Percentiles rank a stretch among this genome's conserved stretches.
phyloP scores from a whole-genome alignment of 2,797 vertebrate genomes.

The Cuniculus paca region DNA sequence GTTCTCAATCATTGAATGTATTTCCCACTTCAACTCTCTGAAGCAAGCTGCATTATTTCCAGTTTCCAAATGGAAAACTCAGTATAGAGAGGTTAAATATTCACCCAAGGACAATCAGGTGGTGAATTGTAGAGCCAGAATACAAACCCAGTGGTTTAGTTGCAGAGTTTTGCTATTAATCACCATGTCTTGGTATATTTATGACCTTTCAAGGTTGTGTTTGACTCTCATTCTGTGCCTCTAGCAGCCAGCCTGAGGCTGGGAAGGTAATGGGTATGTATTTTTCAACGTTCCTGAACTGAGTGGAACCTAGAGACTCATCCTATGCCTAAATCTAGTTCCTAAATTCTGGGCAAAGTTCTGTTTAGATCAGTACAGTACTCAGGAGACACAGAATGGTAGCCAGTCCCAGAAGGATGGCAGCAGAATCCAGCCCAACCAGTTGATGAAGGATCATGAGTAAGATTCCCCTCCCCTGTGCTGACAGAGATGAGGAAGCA shows the following conservation, averaged over 20 bases:
- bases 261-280: conserved; percentile 1
- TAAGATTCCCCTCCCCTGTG: neutral
- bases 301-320: conserved; percentile 2
- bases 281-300: neutral
- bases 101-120: neutral
- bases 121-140: neutral
- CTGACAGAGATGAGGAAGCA: neutral
- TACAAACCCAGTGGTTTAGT: neutral
- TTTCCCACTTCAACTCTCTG: neutral
- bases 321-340: neutral
- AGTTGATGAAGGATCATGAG: neutral
- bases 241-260: neutral
- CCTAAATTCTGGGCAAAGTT: conserved; percentile 36
- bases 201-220: neutral
- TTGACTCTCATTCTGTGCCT: neutral
- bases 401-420: neutral
- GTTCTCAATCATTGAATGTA: neutral
- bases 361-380: neutral
- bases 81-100: neutral
- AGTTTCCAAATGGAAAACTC: conserved; percentile 52
- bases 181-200: neutral
- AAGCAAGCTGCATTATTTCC: neutral
- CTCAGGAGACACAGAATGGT: neutral
- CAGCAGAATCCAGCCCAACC: neutral
- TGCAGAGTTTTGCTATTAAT: neutral